Percentiles rank a stretch among this genome's conserved stretches.
Evolutionary conservation across 2,113 vertebrate genomes (phyloP).

Genomic region (Hypomesus transpacificus): DNA sequence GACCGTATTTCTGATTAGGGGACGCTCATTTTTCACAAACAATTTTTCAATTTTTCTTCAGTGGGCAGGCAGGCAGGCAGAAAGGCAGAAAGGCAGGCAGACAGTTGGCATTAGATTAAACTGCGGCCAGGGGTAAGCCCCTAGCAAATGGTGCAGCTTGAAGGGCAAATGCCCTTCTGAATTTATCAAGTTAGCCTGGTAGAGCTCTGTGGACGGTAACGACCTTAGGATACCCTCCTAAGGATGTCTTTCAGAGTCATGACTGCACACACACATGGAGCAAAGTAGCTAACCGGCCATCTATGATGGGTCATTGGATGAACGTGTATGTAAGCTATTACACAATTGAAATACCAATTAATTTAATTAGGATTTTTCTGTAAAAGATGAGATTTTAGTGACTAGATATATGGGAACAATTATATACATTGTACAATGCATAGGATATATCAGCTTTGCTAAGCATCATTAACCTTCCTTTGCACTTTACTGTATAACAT

Average conservation of each 20-base stretch:
- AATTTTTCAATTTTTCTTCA: constrained; percentile 74
- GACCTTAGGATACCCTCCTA: constrained; percentile 73
- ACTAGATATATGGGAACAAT: no score
- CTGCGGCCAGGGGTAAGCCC: constrained; percentile 67
- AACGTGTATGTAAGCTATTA: background rate
- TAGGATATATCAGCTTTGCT: no score
- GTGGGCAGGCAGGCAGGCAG: constrained; percentile 16
- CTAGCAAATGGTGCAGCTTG: constrained; percentile 72
- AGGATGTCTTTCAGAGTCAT: constrained; percentile 65
- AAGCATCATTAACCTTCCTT: no score
- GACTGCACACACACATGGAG: constrained; percentile 33
- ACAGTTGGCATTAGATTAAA: constrained; percentile 78
- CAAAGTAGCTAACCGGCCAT: constrained; percentile 38
- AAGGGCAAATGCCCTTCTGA: constrained; percentile 76
- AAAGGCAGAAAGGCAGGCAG: constrained; percentile 32
- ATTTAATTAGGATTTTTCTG: no score
- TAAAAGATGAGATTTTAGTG: no score
- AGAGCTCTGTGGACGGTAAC: constrained; percentile 67
- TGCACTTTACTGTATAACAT: no score
- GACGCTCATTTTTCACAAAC: constrained; percentile 73
- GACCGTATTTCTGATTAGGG: constrained; percentile 68
- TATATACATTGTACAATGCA: no score
- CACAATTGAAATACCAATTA: no score
- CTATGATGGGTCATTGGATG: constrained; percentile 16
- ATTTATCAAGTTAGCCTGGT: constrained; percentile 74